Evolutionary conservation across 2,888 invertebrate genomes (phyloP).

Genomic region (Prionchulus punctatus): DNA sequence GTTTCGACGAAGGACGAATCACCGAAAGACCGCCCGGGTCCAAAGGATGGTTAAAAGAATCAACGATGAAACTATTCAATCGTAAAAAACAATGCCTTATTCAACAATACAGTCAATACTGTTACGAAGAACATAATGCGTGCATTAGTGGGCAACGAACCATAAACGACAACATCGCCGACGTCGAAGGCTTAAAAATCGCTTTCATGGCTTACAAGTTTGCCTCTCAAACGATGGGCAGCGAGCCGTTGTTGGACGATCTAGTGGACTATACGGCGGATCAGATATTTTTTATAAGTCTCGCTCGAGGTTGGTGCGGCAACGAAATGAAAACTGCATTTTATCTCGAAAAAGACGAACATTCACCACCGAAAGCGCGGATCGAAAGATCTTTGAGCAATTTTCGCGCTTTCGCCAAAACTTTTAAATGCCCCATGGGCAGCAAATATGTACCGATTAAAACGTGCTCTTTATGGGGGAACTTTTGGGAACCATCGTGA

Average conservation of each 20-base stretch:
- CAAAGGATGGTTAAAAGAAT: background rate
- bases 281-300: slow-evolving; percentile 3
- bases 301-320: background rate
- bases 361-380: background rate
- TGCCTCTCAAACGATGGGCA: background rate
- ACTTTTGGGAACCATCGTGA: slow-evolving; percentile 1
- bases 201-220: slow-evolving; percentile 6
- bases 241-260: background rate
- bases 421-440: slow-evolving; percentile 4
- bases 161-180: slow-evolving; percentile 2
- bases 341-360: slow-evolving; percentile 1
- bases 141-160: slow-evolving; percentile 1
- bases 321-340: background rate
- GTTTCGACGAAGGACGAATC: background rate
- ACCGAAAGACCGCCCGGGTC: background rate
- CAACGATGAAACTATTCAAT: background rate
- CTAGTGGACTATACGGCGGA: background rate
- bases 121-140: slow-evolving; percentile 1
- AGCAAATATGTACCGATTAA: background rate
- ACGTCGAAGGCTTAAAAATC: background rate
- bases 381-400: slow-evolving; percentile 1
- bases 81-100: background rate
- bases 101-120: slow-evolving; percentile 1
- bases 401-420: slow-evolving; percentile 2
- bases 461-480: slow-evolving; percentile 1